phyloP scores from a whole-genome alignment of 2,113 vertebrate genomes.

The Lamprotornis superbus region DNA sequence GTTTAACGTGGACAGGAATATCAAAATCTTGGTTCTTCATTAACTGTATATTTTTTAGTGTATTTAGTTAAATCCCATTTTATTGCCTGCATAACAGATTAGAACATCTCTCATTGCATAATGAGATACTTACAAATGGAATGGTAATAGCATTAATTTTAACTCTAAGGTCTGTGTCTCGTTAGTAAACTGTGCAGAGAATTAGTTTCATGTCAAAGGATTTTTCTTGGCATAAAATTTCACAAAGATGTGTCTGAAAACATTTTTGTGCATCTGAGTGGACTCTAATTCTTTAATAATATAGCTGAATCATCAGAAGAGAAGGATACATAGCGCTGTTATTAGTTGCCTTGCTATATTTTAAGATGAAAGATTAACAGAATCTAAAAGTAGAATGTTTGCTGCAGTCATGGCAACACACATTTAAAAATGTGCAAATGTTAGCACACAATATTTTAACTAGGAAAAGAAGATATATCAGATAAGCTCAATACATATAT shows the following conservation, averaged over 20 bases:
- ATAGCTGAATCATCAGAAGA: conserved; percentile 11
- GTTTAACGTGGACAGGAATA: neutral
- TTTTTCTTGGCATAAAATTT: neutral
- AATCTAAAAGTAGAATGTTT: conserved; percentile 54
- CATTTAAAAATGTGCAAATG: conserved; percentile 14
- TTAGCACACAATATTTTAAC: conserved; percentile 1
- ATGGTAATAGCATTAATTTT: neutral
- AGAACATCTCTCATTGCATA: neutral
- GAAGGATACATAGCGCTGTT: conserved; percentile 5
- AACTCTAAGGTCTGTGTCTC: neutral
- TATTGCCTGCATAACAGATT: conserved; percentile 8
- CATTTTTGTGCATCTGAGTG: neutral
- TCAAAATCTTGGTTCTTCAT: neutral
- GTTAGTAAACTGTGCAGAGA: conserved; percentile 11
- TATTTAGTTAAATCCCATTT: neutral
- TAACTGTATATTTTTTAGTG: neutral
- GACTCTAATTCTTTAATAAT: neutral
- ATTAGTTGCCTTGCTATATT: neutral
- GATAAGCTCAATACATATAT: neutral
- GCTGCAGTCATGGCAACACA: conserved; percentile 41
- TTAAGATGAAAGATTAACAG: conserved; percentile 44
- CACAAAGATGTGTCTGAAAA: neutral
- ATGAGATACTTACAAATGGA: neutral
- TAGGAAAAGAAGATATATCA: neutral
- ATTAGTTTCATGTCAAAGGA: neutral